phyloP scores from a whole-genome alignment of 2,888 invertebrate species.

The Euplexia lucipara region DNA sequence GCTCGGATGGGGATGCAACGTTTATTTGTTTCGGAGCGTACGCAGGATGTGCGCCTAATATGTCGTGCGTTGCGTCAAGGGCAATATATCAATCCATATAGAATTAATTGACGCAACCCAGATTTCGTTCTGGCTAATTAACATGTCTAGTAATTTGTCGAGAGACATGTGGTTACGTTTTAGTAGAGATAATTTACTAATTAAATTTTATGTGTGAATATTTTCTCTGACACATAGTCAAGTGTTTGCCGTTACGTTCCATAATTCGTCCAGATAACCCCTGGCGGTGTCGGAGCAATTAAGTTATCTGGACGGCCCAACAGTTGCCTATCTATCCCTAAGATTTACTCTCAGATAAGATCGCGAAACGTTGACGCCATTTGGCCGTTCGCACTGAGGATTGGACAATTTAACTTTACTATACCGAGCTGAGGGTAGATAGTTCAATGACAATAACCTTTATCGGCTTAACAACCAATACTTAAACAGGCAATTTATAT shows the following conservation, averaged over 20 bases:
- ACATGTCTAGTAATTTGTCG: slow-evolving; percentile 73
- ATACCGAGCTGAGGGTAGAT: slow-evolving; percentile 79
- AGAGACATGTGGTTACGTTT: slow-evolving; percentile 68
- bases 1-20: slow-evolving; percentile 81
- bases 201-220: slow-evolving; percentile 51
- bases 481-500: slow-evolving; percentile 85
- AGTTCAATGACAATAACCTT: slow-evolving; percentile 85
- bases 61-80: slow-evolving; percentile 77
- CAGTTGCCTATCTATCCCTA: slow-evolving; percentile 80
- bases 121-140: slow-evolving; percentile 74
- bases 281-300: slow-evolving; percentile 82
- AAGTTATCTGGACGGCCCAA: slow-evolving; percentile 82
- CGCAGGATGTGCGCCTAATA: slow-evolving; percentile 85
- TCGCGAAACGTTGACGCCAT: slow-evolving; percentile 87
- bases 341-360: slow-evolving; percentile 85
- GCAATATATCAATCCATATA: slow-evolving; percentile 83
- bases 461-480: slow-evolving; percentile 81
- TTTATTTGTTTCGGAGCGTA: slow-evolving; percentile 84
- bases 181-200: slow-evolving; percentile 53
- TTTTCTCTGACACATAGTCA: slow-evolving; percentile 29
- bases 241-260: slow-evolving; percentile 64
- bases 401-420: slow-evolving; percentile 88
- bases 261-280: slow-evolving; percentile 76
- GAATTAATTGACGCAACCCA: slow-evolving; percentile 79
- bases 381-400: slow-evolving; percentile 83